These are phyloP conservation scores for Pantherophis guttatus DNA, from an alignment of 2,113 vertebrate species.

Conservation along the genomic window DNA sequence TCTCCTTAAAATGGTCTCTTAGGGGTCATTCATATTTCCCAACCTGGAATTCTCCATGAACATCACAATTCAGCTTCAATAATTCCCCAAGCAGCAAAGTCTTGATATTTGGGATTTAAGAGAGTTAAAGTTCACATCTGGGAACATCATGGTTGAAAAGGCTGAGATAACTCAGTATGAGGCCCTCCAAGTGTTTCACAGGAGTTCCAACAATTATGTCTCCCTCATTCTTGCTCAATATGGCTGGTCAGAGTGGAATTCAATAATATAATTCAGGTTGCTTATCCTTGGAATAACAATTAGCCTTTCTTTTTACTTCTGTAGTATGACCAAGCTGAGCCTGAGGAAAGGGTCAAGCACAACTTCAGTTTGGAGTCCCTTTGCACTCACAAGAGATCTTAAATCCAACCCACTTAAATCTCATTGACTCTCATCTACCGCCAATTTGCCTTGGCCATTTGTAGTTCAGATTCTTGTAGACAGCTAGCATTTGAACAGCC, in stretches of 20 bases:
- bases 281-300: background rate
- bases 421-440: background rate
- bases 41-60: background rate
- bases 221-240: background rate
- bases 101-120: background rate
- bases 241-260: background rate
- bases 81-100: background rate
- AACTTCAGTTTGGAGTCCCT: background rate
- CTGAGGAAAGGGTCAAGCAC: background rate
- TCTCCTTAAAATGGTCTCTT: background rate
- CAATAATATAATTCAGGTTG: background rate
- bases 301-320: background rate
- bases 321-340: background rate
- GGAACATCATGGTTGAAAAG: background rate
- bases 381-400: background rate
- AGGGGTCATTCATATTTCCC: background rate
- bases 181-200: background rate
- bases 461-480: background rate
- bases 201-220: background rate
- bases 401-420: background rate
- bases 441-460: background rate
- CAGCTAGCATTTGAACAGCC: background rate
- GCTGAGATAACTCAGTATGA: background rate
- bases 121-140: background rate
- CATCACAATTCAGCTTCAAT: background rate